These are phyloP conservation scores for Arctia plantaginis DNA, from an alignment of 2,888 invertebrate genomes.

Conservation along the genomic window DNA sequence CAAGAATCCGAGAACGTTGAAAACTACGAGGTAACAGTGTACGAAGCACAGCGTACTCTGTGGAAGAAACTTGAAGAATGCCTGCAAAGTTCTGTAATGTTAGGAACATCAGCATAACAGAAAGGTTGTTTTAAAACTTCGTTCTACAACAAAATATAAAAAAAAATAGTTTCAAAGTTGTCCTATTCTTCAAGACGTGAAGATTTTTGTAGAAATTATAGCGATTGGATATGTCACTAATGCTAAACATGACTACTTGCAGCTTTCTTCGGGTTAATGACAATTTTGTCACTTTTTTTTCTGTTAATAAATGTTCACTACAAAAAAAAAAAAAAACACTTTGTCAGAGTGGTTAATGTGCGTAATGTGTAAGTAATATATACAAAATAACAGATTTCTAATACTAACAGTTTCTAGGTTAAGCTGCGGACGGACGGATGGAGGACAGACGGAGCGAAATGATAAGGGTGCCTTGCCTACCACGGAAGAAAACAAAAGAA, in stretches of 20 bases:
- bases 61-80: background rate
- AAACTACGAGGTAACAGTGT: background rate
- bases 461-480: background rate
- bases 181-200: background rate
- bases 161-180: background rate
- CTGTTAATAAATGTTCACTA: too few species aligned
- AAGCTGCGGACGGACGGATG: too few species aligned
- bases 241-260: background rate
- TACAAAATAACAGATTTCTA: too few species aligned
- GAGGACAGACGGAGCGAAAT: too few species aligned
- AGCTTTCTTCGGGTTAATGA: background rate
- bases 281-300: too few species aligned
- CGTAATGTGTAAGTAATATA: too few species aligned
- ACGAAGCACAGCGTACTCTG: background rate
- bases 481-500: background rate
- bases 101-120: background rate
- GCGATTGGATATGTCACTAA: background rate
- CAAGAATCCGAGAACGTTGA: slow-evolving; percentile 2
- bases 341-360: too few species aligned
- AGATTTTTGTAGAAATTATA: background rate
- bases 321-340: too few species aligned
- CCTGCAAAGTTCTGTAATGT: background rate
- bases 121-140: slow-evolving; percentile 2
- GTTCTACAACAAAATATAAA: background rate
- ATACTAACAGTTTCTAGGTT: too few species aligned